Conservation (phyloP, 2,113 vertebrate genomes). For the Syngnathus floridae region DNA sequence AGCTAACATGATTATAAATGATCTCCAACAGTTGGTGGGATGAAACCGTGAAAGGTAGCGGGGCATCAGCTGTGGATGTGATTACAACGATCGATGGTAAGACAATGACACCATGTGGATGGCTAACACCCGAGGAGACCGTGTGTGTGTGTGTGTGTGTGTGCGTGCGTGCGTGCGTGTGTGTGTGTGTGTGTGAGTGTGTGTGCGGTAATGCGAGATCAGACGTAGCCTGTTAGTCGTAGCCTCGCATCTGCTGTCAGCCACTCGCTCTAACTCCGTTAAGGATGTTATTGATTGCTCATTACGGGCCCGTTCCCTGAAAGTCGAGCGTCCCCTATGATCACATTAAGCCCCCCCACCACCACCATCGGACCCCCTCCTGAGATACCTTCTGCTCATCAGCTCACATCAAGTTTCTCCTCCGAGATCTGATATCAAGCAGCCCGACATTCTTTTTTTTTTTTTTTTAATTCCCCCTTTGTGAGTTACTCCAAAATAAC, state of each 20-base stretch:
- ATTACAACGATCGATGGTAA: slow-evolving; percentile 60
- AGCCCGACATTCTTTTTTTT: slow-evolving; percentile 48
- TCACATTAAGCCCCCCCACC: slow-evolving; percentile 72
- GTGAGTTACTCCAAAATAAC: slow-evolving; percentile 60
- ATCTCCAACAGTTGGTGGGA: neutral
- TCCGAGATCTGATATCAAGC: slow-evolving; percentile 67
- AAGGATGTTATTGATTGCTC: slow-evolving; percentile 73
- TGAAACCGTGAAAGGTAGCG: neutral
- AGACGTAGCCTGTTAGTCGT: slow-evolving; percentile 60
- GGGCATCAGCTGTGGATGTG: slow-evolving; percentile 43
- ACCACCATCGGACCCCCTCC: slow-evolving; percentile 49
- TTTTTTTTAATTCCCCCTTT: slow-evolving; percentile 45
- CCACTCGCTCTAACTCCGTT: slow-evolving; percentile 65
- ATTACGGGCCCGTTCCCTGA: slow-evolving; percentile 69
- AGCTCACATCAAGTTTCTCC: slow-evolving; percentile 65
- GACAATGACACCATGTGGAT: slow-evolving; percentile 46
- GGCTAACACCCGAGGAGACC: slow-evolving; percentile 52
- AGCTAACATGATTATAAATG: neutral
- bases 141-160: slow-evolving; percentile 12
- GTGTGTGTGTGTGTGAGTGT: too few relatives aligned
- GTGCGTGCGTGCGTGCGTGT: too few relatives aligned
- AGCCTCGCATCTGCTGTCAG: slow-evolving; percentile 66
- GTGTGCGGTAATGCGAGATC: slow-evolving; percentile 60
- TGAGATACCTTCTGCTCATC: slow-evolving; percentile 69
- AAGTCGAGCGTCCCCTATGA: slow-evolving; percentile 76